A percentile compares a stretch with the other conserved stretches of the same genome.
Conservation (phyloP, 2,113 vertebrate species). For the Dromas ardeola region DNA sequence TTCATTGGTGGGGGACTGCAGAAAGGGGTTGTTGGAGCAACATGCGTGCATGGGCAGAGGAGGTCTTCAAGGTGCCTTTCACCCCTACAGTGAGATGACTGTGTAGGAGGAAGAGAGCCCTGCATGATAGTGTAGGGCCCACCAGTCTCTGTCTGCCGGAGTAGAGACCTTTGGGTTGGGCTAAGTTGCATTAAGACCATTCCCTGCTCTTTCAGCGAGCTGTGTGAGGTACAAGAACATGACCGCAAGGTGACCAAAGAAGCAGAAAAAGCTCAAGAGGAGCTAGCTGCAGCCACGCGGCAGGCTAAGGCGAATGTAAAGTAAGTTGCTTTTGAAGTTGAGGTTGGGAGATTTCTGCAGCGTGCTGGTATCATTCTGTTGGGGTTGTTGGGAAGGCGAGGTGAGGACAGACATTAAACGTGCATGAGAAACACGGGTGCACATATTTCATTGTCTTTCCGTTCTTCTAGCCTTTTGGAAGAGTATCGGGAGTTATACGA, state of each 20-base stretch:
- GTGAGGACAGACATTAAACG: neutral
- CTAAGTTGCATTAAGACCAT: neutral
- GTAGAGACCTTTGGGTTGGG: neutral
- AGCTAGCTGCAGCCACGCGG: slow-evolving; percentile 74
- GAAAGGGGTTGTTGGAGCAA: neutral
- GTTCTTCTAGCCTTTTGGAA: slow-evolving; percentile 78
- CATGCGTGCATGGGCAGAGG: neutral
- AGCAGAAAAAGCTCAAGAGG: slow-evolving; percentile 70
- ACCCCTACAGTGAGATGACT: neutral
- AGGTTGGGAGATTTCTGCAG: neutral
- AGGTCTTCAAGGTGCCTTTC: neutral
- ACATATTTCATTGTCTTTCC: neutral
- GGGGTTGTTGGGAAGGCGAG: neutral
- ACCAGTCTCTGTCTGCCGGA: neutral
- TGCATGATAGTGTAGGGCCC: neutral
- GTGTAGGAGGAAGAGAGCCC: neutral
- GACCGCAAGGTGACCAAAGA: slow-evolving; percentile 78
- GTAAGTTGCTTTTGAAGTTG: slow-evolving; percentile 68
- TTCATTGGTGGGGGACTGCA: neutral
- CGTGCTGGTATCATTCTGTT: neutral
- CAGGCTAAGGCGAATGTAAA: slow-evolving; percentile 78
- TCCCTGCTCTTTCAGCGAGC: slow-evolving; percentile 74
- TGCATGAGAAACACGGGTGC: neutral
- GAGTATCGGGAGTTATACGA: slow-evolving; percentile 85
- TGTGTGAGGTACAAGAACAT: slow-evolving; percentile 74